These are phyloP conservation scores for Triplophysa yarkandensis DNA, from an alignment of 2,797 vertebrate species.

Conservation along the genomic window DNA sequence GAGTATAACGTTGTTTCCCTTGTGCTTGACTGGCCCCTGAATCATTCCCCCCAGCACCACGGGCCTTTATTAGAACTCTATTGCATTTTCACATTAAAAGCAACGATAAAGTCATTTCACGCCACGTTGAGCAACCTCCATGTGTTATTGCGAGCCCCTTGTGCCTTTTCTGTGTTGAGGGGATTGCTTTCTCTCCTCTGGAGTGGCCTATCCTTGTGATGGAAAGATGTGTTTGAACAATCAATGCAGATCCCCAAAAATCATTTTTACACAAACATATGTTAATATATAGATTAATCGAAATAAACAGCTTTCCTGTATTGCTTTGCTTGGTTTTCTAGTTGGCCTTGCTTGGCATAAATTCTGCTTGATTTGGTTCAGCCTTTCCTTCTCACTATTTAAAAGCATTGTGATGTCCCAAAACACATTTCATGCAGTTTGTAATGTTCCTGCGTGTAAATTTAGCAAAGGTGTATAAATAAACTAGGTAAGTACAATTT, in stretches of 20 bases:
- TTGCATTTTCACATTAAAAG: constrained; percentile 81
- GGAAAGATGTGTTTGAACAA: constrained; percentile 33
- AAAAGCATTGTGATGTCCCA: too few species aligned
- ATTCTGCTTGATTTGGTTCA: too few species aligned
- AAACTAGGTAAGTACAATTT: too few species aligned
- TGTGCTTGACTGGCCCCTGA: constrained; percentile 69
- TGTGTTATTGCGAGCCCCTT: constrained; percentile 67
- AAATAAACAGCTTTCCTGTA: too few species aligned
- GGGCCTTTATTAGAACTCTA: constrained; percentile 79
- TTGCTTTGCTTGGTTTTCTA: too few species aligned
- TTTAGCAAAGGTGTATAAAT: too few species aligned
- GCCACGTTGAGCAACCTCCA: constrained; percentile 78
- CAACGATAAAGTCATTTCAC: constrained; percentile 84
- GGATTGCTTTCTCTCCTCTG: constrained; percentile 50
- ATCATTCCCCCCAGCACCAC: constrained; percentile 68
- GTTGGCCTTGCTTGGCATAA: too few species aligned
- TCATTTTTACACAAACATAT: constrained; percentile 19
- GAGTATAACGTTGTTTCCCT: constrained; percentile 50
- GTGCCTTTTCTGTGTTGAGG: constrained; percentile 60
- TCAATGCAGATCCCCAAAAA: constrained; percentile 29
- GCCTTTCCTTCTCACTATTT: too few species aligned
- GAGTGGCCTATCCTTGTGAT: constrained; percentile 25
- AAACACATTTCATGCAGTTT: too few species aligned
- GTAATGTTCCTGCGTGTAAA: too few species aligned
- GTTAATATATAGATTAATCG: background rate